Evolutionary conservation across 1,140 invertebrate species (phyloP), one percentile per base, ranked within the genome.

Genomic region (Aplysia californica): DNA sequence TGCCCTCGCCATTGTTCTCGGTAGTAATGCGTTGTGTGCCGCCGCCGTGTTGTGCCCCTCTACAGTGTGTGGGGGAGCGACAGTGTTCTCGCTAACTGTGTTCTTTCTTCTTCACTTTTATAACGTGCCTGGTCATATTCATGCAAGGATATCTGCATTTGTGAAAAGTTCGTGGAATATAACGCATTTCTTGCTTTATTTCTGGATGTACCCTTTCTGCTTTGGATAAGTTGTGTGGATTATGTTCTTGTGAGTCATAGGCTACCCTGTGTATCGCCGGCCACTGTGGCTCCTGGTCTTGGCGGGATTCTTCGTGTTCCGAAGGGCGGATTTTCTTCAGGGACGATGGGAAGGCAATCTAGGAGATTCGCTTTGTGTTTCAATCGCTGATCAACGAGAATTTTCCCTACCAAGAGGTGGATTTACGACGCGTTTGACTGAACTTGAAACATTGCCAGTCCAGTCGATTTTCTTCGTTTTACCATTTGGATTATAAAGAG

Each of bases 1-100:
- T 84, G 79, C 78, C 77, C 72, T 78, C 67, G 73, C 81, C 78
- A 80, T 82, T 84, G 81, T 83, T 84, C 77, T 75, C 23, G 56
- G 38, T 31, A 65, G 39, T 75, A 35, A 44, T 75, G 61, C 20
- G 76, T 68, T 70, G 70, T 69, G 79, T 76, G 77, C 79, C 80
- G 78, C 80, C 80, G 77, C 80, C 80, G 83, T 83, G 82, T 82
- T 70, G 80, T 79, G 77, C 77, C 76, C 64, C 78, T 64, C 66
- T 75, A 71, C 79, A 82, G 82, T 79, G 82, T 79, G 80, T 76
- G 79, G 81, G 80, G 80, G 69, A 73, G 68, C 41, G 38, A 58
- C 61, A 55, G 68, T 55, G 73, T 80, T 82, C 76, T 74, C 76
- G 79, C 77, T 75, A 73, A 66, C 50, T 23, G 6, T 21, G 31